A percentile compares a stretch with the other conserved stretches of the same genome.
phyloP scores from a whole-genome alignment of 2,888 invertebrate species.

The Volucella inflata region DNA sequence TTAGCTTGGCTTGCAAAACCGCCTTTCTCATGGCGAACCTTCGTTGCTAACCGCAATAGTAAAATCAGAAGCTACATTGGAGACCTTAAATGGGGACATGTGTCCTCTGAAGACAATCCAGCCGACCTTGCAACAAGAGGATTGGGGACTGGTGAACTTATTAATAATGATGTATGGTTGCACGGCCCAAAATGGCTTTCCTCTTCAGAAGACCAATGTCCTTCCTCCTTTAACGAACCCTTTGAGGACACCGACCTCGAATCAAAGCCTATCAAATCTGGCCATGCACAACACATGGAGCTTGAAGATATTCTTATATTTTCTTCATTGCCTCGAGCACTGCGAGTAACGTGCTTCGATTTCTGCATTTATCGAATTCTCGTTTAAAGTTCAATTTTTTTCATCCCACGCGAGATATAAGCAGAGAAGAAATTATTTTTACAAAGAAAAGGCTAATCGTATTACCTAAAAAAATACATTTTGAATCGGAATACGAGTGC shows the following conservation, averaged over 20 bases:
- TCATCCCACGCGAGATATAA: slow-evolving; percentile 43
- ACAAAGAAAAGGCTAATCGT: too few species aligned
- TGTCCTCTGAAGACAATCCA: slow-evolving; percentile 53
- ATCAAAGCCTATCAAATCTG: slow-evolving; percentile 19
- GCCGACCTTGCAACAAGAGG: slow-evolving; percentile 66
- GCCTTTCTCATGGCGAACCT: slow-evolving; percentile 55
- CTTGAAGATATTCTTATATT: slow-evolving; percentile 1
- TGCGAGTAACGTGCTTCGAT: slow-evolving; percentile 36
- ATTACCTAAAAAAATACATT: too few species aligned
- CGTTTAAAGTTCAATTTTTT: slow-evolving; percentile 28
- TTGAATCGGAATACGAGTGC: too few species aligned
- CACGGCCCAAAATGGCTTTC: slow-evolving; percentile 38
- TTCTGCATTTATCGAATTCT: background rate
- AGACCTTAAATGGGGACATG: slow-evolving; percentile 52
- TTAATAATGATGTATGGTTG: slow-evolving; percentile 41
- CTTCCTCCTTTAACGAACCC: background rate
- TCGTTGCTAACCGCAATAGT: slow-evolving; percentile 53
- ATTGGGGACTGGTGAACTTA: slow-evolving; percentile 37
- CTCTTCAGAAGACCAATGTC: too few species aligned
- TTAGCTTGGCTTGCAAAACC: slow-evolving; percentile 48
- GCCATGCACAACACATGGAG: background rate
- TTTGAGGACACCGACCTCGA: slow-evolving; percentile 24
- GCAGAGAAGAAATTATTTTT: slow-evolving; percentile 38
- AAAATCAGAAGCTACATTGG: slow-evolving; percentile 37
- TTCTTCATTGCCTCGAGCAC: slow-evolving; percentile 32